Base-by-base conservation (phyloP, 1,140 invertebrate species). In the Drosophila triauraria region DNA sequence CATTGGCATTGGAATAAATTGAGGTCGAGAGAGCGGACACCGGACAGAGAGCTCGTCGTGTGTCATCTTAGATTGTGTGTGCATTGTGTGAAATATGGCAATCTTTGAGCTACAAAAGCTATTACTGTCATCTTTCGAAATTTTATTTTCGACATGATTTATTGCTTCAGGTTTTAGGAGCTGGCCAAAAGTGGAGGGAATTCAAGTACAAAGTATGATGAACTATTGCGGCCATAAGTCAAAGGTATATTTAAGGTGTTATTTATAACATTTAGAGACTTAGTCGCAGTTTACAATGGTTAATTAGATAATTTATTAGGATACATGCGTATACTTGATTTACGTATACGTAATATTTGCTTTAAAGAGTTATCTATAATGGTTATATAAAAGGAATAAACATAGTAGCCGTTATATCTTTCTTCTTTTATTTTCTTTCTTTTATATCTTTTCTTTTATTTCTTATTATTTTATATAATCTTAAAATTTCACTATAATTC, bases 1-100 rank as follows among this genome's bases (percentile, higher is more conserved):
- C 20, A 20, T 23, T 54, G 32, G 51, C 51, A 40, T 15, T 54
- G 51, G 35, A 56, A 56, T 56, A 56, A 40, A 40, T 56, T 56
- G 35, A 32, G 46, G 46, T 47, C 46, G 9, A 12, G 17, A 20
- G 5, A 4, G 17, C 8, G 15, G 20, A 20, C 20, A 20, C 20
- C 20, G 20, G 20, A 20, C 20, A 10, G 2, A 25, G 6, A 25
- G n/a, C 4, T 30, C 23, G 35, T 20, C 10, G 50, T 20, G 32
- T 54, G 51, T 38, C 32, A 23, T 54, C 32, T 56, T 38, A 13
- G 51, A 38, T 54, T 54, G 30, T 13, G 51, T 53, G 50, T 40
- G 35, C 35, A 38, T 38, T 54, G 13, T 54, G 20, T 54, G 20
- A 54, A 40, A 38, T 54, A 54, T 54, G 7, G 4, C 17, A 23